Base-by-base conservation (phyloP, 2,888 invertebrate genomes). In the Clivina fossor region DNA sequence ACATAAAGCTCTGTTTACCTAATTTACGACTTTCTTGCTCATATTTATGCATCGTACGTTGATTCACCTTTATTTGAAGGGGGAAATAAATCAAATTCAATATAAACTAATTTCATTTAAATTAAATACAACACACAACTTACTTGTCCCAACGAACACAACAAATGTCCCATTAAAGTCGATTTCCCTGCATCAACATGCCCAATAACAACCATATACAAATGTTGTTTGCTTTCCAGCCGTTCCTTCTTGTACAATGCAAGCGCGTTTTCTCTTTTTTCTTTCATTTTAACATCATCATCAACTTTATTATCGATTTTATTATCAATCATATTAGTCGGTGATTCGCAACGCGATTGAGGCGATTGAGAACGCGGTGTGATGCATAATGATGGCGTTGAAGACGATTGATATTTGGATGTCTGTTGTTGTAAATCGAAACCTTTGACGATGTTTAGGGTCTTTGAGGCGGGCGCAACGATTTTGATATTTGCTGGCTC, bases 131-230 rank as follows among this genome's bases (percentile, higher is more conserved):
- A 7, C 37, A 13, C 2, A 43, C 18, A 26, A 62, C 62, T 60
- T 56, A 73, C 91, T 73, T 90, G 88, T 15, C 93, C 92, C 24
- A 93, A 76, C 58, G 88, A 86, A 70, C 86, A 95, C 0, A 99
- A 78, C 32, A 99, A 73, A 66, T 95, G 90, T 0, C 99, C 99
- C 89, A 99, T 93, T n/a, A 99, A 76, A 5, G 96, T 97, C 62
- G 93, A 93, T 73, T 96, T 96, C 0, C 96, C 96, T 26, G 95
- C 95, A 78, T 96, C 99, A 2, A 99, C 99, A 77, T 99, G 99
- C 7, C 91, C 99, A 70, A 92, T 87, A 7, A 93, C 92, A 59
- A 95, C 91, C 76, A 97, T 84, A 69, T 96, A 93, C 57, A 97
- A 78, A 68, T 92, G 86, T 28, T 89, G 88, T 68, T 96, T 96